These are phyloP conservation scores for Aethes cnicana DNA, from an alignment of 2,888 invertebrate genomes.

Conservation along the genomic window DNA sequence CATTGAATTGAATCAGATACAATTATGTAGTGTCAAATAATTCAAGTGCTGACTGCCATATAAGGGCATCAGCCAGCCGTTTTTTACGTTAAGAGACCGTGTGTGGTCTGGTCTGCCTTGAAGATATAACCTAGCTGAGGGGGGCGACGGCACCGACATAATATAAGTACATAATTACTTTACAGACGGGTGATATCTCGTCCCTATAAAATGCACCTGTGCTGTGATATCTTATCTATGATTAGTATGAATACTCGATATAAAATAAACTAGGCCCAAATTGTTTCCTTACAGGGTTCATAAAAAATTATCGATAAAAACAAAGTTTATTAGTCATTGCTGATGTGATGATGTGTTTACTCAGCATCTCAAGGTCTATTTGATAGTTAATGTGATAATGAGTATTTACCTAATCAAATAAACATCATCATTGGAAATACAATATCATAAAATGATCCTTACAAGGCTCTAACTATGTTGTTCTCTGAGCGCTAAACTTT, in stretches of 20 bases:
- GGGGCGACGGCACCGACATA: slow-evolving; percentile 1
- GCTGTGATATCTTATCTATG: slow-evolving; percentile 17
- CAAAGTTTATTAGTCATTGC: too few relatives aligned
- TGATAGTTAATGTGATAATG: too few relatives aligned
- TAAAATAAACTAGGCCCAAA: slow-evolving; percentile 23
- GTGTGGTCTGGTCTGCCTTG: slow-evolving; percentile 32
- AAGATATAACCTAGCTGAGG: slow-evolving; percentile 27
- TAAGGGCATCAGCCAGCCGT: slow-evolving; percentile 9
- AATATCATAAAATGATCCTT: too few relatives aligned
- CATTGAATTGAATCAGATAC: neutral
- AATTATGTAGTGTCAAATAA: slow-evolving; percentile 28
- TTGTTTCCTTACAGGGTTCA: too few relatives aligned
- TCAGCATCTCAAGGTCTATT: too few relatives aligned
- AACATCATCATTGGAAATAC: neutral
- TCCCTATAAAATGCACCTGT: slow-evolving; percentile 8
- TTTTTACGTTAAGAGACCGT: slow-evolving; percentile 30
- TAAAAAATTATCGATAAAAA: too few relatives aligned
- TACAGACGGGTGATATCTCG: too few relatives aligned
- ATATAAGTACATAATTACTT: too few relatives aligned
- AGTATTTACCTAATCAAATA: too few relatives aligned
- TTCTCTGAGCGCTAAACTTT: too few relatives aligned
- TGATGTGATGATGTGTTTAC: too few relatives aligned
- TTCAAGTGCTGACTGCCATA: slow-evolving; percentile 28
- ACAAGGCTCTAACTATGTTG: too few relatives aligned
- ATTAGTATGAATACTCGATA: slow-evolving; percentile 15